Conservation (phyloP, 2,797 vertebrate species). For the Mustela erminea region DNA sequence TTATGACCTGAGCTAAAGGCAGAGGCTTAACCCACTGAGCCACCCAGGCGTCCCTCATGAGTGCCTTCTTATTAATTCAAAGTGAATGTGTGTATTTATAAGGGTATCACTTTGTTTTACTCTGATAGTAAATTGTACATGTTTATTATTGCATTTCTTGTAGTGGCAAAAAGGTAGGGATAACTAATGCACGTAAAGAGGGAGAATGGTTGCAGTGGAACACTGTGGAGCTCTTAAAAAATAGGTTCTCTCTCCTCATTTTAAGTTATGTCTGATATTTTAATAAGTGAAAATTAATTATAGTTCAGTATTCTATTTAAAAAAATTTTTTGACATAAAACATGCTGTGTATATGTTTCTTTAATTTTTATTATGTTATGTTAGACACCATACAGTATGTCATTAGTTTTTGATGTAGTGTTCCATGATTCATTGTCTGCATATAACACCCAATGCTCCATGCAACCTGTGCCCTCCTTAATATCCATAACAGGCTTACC, state of each 20-base stretch:
- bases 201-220: neutral
- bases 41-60: neutral
- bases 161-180: neutral
- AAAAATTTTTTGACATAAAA: neutral
- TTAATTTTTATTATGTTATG: too few relatives aligned
- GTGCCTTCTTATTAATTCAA: neutral
- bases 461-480: too few relatives aligned
- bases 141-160: neutral
- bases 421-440: too few relatives aligned
- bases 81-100: neutral
- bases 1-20: too few relatives aligned
- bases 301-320: conserved; percentile 7
- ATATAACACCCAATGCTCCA: too few relatives aligned
- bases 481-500: too few relatives aligned
- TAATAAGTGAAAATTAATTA: conserved; percentile 6
- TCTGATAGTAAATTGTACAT: neutral
- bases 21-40: too few relatives aligned
- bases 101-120: neutral
- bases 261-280: conserved; percentile 48
- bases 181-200: neutral
- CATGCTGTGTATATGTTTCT: too few relatives aligned
- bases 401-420: too few relatives aligned
- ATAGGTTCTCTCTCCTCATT: neutral
- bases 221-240: neutral
- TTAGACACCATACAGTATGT: too few relatives aligned